These are phyloP conservation scores for Centropus unirufus DNA, from an alignment of 2,113 vertebrate species.

Conservation along the genomic window DNA sequence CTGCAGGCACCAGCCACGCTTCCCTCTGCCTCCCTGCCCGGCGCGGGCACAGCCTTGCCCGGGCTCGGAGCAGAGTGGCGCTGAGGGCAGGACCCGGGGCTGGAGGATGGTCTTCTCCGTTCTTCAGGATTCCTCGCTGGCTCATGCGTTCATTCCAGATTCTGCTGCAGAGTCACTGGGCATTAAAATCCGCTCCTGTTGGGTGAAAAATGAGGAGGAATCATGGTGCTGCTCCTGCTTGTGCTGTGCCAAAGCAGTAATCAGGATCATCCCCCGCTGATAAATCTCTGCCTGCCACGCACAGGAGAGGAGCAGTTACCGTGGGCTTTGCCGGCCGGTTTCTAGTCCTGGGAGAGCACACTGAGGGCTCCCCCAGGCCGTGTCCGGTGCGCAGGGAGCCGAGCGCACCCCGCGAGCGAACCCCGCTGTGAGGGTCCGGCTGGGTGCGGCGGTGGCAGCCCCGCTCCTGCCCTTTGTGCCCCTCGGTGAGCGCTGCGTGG, in stretches of 20 bases:
- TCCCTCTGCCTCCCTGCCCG: not conserved
- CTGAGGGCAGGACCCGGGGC: not conserved
- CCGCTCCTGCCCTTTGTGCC: not conserved
- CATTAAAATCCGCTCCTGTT: not conserved
- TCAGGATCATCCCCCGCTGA: slow-evolving; percentile 40
- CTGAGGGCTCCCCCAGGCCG: no score
- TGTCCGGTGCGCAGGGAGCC: no score
- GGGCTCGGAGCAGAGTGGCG: accelerated
- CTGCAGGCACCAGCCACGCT: not conserved
- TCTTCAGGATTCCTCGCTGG: not conserved
- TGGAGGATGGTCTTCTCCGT: not conserved
- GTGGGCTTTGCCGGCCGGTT: not conserved
- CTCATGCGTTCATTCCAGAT: not conserved
- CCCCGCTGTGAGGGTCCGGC: no score
- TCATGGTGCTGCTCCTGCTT: not conserved
- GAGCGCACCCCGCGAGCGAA: no score
- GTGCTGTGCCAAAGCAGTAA: not conserved
- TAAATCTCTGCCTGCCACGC: not conserved
- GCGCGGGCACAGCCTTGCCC: not conserved
- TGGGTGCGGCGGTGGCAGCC: no score
- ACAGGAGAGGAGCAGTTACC: not conserved
- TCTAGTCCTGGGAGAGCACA: not conserved
- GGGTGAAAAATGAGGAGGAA: not conserved
- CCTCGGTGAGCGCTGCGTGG: not conserved
- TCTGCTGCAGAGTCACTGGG: not conserved